Conservation (phyloP, 2,888 invertebrate species). For the Lamellibrachia columna region DNA sequence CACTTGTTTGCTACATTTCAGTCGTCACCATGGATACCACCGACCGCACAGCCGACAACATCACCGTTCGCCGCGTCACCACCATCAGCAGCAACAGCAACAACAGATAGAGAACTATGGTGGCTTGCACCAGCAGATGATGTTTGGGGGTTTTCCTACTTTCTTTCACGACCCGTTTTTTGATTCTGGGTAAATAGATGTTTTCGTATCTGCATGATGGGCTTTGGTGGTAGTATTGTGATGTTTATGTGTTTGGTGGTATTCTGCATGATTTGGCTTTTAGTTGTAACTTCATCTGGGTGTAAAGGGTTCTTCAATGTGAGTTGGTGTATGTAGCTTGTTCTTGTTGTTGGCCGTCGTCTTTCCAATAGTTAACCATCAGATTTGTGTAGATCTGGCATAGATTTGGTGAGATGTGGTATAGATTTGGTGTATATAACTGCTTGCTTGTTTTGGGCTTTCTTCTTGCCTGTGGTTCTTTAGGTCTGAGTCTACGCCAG, state of each 20-base stretch:
- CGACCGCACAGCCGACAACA: background rate
- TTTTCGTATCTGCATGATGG: background rate
- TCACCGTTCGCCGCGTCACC: background rate
- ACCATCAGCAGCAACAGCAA: background rate
- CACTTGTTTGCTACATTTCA: slow-evolving; percentile 10
- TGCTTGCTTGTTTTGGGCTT: too few species aligned
- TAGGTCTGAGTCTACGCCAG: too few species aligned
- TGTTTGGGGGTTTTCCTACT: slow-evolving; percentile 11
- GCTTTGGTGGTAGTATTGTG: background rate
- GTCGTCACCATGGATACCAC: slow-evolving; percentile 12
- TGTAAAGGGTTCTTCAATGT: background rate
- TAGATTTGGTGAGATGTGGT: too few species aligned
- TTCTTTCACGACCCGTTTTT: background rate
- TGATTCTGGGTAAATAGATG: slow-evolving; percentile 7
- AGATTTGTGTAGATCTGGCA: too few species aligned
- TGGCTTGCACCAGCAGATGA: background rate
- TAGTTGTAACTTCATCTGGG: background rate
- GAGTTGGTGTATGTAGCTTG: background rate
- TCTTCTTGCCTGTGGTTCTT: too few species aligned
- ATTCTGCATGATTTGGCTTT: background rate
- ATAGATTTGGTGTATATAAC: too few species aligned
- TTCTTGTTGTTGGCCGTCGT: too few species aligned
- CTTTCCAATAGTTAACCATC: too few species aligned
- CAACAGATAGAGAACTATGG: slow-evolving; percentile 16
- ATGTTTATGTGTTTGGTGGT: background rate